A percentile compares a stretch with the other conserved stretches of the same genome.
phyloP scores from a whole-genome alignment of 2,113 vertebrate genomes.

The Helogale parvula region DNA sequence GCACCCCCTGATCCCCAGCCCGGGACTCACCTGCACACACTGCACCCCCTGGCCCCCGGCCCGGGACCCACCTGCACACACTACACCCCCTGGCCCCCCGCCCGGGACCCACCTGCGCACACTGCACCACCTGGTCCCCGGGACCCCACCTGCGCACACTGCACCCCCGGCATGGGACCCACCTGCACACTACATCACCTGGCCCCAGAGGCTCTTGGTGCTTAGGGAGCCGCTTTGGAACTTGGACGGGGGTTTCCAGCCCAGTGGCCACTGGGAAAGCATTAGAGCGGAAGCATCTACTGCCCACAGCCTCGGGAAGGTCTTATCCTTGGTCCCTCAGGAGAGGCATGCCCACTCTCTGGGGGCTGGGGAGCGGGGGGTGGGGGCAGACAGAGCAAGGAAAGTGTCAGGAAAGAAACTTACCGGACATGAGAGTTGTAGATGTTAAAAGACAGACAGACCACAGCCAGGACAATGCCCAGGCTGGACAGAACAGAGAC shows the following conservation, averaged over 20 bases:
- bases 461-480: slow-evolving; percentile 93
- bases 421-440: slow-evolving; percentile 96
- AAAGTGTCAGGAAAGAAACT: slow-evolving; percentile 44
- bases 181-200: too few species aligned
- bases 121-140: too few species aligned
- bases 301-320: accelerated
- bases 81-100: too few species aligned
- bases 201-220: not conserved
- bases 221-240: not conserved
- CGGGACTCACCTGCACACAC: too few species aligned
- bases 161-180: too few species aligned
- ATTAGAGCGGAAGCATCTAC: not conserved
- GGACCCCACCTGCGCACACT: too few species aligned
- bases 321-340: not conserved
- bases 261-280: not conserved
- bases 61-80: too few species aligned
- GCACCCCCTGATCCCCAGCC: too few species aligned
- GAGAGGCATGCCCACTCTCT: not conserved
- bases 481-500: slow-evolving; percentile 93
- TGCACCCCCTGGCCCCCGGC: too few species aligned
- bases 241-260: not conserved
- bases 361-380: not conserved
- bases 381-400: not conserved
- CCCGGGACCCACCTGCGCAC: too few species aligned
- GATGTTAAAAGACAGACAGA: slow-evolving; percentile 96